These are phyloP conservation scores for Hipparchia semele DNA, from an alignment of 2,888 invertebrate genomes.

Conservation along the genomic window DNA sequence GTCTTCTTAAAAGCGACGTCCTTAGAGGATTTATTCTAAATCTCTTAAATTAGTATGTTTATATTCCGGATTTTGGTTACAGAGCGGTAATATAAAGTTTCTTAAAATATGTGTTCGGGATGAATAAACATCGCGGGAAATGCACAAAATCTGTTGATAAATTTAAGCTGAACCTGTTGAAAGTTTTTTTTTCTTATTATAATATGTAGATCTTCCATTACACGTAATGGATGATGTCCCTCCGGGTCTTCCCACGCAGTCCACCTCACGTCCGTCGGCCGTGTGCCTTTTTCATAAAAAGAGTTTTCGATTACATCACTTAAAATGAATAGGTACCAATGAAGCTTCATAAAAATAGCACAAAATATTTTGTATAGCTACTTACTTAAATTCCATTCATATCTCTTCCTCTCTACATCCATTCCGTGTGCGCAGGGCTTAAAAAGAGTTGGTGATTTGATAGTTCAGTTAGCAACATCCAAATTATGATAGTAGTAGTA, in stretches of 20 bases:
- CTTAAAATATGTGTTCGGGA: slow-evolving; percentile 6
- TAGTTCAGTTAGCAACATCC: too few relatives aligned
- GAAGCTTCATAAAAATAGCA: too few relatives aligned
- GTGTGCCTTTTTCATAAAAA: neutral
- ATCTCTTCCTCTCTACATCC: too few relatives aligned
- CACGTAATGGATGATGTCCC: slow-evolving; percentile 5
- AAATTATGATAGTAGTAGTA: too few relatives aligned
- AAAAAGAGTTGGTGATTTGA: too few relatives aligned
- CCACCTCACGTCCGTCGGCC: neutral
- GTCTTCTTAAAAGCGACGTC: neutral
- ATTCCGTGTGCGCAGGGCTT: too few relatives aligned
- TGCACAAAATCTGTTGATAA: neutral
- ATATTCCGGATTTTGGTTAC: neutral
- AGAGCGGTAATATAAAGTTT: slow-evolving; percentile 3
- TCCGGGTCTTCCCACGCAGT: neutral
- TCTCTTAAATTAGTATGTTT: neutral
- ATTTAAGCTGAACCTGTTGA: neutral
- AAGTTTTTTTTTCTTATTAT: neutral
- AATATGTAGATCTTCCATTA: neutral
- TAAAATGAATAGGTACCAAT: neutral
- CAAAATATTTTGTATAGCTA: too few relatives aligned
- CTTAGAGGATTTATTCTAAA: neutral
- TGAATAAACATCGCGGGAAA: neutral
- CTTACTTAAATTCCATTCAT: too few relatives aligned
- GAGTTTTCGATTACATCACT: neutral